A percentile compares a stretch with the other conserved stretches of the same genome.
These are phyloP conservation scores for Caenorhabditis tropicalis DNA, from an alignment of 1,140 invertebrate genomes.

Conservation along the genomic window DNA sequence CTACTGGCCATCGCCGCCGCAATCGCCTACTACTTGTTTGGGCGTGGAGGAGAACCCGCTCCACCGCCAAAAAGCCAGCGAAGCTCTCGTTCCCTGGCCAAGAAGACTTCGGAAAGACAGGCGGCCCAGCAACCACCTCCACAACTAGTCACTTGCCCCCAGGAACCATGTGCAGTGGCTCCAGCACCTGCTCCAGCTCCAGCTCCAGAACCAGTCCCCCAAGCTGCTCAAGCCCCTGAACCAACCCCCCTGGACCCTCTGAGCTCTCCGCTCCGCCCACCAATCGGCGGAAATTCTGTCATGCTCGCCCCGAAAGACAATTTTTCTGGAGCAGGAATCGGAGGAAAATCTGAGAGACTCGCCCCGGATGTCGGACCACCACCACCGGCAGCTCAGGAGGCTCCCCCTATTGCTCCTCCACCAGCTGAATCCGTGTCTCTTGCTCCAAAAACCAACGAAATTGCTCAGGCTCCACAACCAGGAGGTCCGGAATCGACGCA, in stretches of 20 bases:
- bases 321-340: background rate
- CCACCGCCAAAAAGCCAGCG: background rate
- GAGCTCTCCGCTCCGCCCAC: conserved; percentile 3
- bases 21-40: background rate
- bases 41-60: background rate
- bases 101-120: background rate
- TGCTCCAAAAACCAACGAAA: background rate
- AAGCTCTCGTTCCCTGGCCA: background rate
- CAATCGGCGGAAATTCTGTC: conserved; percentile 7
- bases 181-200: background rate
- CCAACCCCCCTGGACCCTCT: background rate
- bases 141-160: no score
- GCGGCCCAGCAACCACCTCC: background rate
- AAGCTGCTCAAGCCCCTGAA: background rate
- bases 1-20: conserved; percentile 19
- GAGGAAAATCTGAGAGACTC: conserved; percentile 11
- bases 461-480: background rate
- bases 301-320: background rate
- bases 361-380: background rate
- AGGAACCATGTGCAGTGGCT: background rate
- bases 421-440: background rate
- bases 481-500: background rate
- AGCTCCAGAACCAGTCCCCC: background rate
- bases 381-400: background rate
- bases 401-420: background rate